Evolutionary conservation across 1,140 invertebrate species (phyloP).

Genomic region (Diorhabda carinulata): DNA sequence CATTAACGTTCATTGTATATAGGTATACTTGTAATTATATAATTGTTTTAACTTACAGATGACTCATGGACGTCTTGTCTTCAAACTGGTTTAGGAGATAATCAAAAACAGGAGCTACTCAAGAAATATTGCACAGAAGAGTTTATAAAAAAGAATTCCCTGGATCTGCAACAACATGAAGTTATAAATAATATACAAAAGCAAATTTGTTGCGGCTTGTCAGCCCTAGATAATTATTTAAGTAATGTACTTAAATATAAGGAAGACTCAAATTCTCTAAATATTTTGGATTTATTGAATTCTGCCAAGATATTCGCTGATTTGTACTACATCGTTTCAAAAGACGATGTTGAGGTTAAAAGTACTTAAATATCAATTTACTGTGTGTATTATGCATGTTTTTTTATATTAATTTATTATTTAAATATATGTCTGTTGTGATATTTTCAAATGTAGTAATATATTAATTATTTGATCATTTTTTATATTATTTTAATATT

Average conservation of each 20-base stretch:
- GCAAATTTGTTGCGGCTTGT: background rate
- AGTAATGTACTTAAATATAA: background rate
- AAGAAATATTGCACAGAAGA: background rate
- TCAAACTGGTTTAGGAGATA: background rate
- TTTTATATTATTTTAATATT: no score
- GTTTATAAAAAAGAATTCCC: background rate
- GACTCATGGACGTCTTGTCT: background rate
- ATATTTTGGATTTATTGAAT: background rate
- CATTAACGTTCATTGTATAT: no score
- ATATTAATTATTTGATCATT: no score
- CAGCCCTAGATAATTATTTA: background rate
- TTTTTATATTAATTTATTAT: conserved; percentile 2
- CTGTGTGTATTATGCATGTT: background rate
- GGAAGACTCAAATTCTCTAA: background rate
- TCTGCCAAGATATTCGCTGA: background rate
- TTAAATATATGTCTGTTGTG: background rate
- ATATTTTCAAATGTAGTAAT: no score
- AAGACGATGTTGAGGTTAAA: background rate
- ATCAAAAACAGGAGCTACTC: background rate
- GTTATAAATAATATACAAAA: background rate
- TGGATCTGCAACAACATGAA: background rate
- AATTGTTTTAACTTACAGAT: background rate
- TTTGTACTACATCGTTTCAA: conserved; percentile 1
- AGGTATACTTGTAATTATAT: no score
- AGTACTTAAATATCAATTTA: background rate